Evolutionary conservation across 2,797 vertebrate species (phyloP), one percentile per base, ranked within the genome.

Genomic region (Pipistrellus kuhlii): DNA sequence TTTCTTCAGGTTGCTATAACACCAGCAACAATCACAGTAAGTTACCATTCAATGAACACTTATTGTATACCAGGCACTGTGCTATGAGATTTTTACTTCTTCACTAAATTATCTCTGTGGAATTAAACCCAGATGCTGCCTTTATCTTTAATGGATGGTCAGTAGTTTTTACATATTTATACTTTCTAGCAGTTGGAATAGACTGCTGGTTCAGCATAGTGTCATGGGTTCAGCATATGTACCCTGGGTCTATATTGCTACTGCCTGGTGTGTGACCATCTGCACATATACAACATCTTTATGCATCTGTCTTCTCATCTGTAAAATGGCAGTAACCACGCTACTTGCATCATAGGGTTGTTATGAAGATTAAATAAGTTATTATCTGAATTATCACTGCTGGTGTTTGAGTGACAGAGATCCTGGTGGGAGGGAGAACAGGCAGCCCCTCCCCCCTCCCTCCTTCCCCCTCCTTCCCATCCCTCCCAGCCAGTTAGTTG

Each of bases 361-460:
- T 69, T 80, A 57, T 4, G 17, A 90, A 46, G 21, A 48, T 94
- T 38, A 82, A 75, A 32, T n/a, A 84, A 53, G 17, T 59, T n/a
- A 27, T 32, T 73, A 1, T 30, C 12, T 62, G 14, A 15, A 62
- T 62, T 62, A 62, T 62, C 25, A 30, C 73, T 77, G 14, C 72
- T 82, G 66, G 51, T 38, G 38, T 66, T 23, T 51, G 25, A 87
- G 64, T 68, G 82, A n/a, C 78, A 72, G 57, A 62, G 38, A 84
- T n/a, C 44, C 64, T 78, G 20, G 12, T 13, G 38, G 41, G 59
- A 20, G 12, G 55, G n/a, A 46, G 44, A 51, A 14, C 0, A 0
- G 15, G 21, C 0, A 0, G 59, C 4, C 44, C 4, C 25, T 8
- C 14, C 17, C 32, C 3, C 44, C 8, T 0, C 25, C 57, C 3